Base-by-base conservation (phyloP, 2,888 invertebrate genomes). In the Tethea ocularis region DNA sequence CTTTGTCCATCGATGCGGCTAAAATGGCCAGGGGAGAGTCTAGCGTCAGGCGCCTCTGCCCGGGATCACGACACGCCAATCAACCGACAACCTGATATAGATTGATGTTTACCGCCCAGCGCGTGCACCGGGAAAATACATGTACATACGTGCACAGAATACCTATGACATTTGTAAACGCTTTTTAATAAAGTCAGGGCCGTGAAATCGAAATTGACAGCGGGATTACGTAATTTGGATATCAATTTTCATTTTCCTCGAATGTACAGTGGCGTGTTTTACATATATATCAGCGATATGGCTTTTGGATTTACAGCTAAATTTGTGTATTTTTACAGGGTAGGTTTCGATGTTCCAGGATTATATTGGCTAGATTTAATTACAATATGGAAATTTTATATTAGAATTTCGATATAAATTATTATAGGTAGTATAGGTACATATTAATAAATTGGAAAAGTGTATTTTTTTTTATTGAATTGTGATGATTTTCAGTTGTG, bases 101-200 rank as follows among this genome's bases (percentile, higher is more conserved):
- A 84, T 84, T 83, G 83, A 84, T 84, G 83, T 74, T 68, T 70
- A 56, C 59, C 61, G 66, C 59, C 66, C 57, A 61, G 24, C 56
- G 63, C 51, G 57, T 58, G 63, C 46, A 62, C 59, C 36, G 23
- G 38, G 36, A 54, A 26, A 53, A 53, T 22, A 33, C n/a, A 54
- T 29, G 29, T 33, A 46, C 33, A 33, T 20, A 54, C 17, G 54
- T 33, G 33, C 15, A 22, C 33, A 17, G 33, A 54, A 54, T 54
- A 52, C 26, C 52, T 52, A 52, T 52, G 24, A 26, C 23, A 26
- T 52, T 23, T 52, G 46, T 46, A 20, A 46, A 20, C 46, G 46
- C 15, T 46, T 46, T 46, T 46, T 46, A 46, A 46, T 46, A n/a
- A 46, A 46, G 46, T 46, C 46, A 46, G 46, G 20, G 46, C 46